These are phyloP conservation scores for Drosophila infuscata DNA, from an alignment of 2,888 invertebrate species.

Conservation along the genomic window DNA sequence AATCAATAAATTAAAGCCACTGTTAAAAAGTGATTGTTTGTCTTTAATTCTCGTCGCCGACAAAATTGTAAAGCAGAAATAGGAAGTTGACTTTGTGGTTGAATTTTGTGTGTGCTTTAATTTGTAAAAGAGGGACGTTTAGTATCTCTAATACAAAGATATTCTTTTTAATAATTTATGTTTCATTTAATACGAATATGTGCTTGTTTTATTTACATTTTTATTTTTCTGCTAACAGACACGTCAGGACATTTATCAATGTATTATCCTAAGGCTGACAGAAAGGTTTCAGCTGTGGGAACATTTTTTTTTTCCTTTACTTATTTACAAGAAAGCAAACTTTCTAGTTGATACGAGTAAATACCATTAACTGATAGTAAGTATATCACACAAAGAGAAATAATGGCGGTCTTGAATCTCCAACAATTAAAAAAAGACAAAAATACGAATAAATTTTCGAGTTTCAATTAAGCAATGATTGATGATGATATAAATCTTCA, in stretches of 20 bases:
- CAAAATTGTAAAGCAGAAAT: neutral
- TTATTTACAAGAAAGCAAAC: neutral
- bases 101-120: neutral
- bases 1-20: slow-evolving; percentile 29
- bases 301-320: neutral
- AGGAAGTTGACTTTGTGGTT: neutral
- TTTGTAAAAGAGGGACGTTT: neutral
- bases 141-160: neutral
- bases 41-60: slow-evolving; percentile 10
- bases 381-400: neutral
- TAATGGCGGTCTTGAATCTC: neutral
- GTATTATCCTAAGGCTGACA: slow-evolving; percentile 2
- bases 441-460: neutral
- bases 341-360: neutral
- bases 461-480: neutral
- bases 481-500: neutral
- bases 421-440: neutral
- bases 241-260: slow-evolving; percentile 28
- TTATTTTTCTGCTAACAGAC: slow-evolving; percentile 3
- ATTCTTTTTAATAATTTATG: neutral
- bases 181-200: slow-evolving; percentile 23
- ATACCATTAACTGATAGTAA: neutral
- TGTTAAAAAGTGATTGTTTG: slow-evolving; percentile 14
- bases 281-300: slow-evolving; percentile 20
- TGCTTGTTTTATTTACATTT: slow-evolving; percentile 4